Evolutionary conservation across 37 sponge, comb jelly and placozoan genomes (phyloP).

Genomic region (Lycopodina hypogea): DNA sequence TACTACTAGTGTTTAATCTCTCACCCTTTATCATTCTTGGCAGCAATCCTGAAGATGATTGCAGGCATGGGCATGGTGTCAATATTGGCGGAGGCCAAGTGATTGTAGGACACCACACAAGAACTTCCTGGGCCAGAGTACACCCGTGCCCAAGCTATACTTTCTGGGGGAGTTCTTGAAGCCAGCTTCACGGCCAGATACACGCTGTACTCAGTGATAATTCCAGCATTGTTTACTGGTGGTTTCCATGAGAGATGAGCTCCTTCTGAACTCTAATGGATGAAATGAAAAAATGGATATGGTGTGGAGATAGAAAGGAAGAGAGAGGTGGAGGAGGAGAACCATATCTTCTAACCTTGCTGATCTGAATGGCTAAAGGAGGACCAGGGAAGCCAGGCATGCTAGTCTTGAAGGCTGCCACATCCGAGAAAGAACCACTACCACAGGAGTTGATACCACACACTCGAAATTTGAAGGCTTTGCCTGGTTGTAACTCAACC

Average conservation of each 20-base stretch:
- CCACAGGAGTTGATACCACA: no score
- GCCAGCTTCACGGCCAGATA: slow-evolving; percentile 94
- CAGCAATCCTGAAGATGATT: slow-evolving; percentile 98
- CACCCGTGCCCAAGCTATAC: slow-evolving; percentile 81
- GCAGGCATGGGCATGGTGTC: slow-evolving; percentile 95
- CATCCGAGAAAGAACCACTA: slow-evolving; percentile 85
- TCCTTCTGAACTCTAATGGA: slow-evolving; percentile 80
- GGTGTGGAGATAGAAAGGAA: no score
- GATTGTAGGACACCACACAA: slow-evolving; percentile 79
- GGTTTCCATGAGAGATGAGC: slow-evolving; percentile 98
- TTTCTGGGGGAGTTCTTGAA: slow-evolving; percentile 70
- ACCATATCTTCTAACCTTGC: no score
- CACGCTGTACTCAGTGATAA: slow-evolving; percentile 95
- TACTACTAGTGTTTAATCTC: no score
- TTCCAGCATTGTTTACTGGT: slow-evolving; percentile 91
- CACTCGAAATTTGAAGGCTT: slow-evolving; percentile 95
- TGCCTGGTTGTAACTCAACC: slow-evolving; percentile 90
- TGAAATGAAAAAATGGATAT: no score
- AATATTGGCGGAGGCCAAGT: no score
- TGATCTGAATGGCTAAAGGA: slow-evolving; percentile 95
- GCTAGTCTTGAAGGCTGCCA: slow-evolving; percentile 98
- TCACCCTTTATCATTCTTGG: no score
- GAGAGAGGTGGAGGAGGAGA: no score
- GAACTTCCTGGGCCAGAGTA: slow-evolving; percentile 83
- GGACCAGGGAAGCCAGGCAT: slow-evolving; percentile 99